phyloP scores from a whole-genome alignment of 2,113 vertebrate genomes.

The Coryphaenoides rupestris region DNA sequence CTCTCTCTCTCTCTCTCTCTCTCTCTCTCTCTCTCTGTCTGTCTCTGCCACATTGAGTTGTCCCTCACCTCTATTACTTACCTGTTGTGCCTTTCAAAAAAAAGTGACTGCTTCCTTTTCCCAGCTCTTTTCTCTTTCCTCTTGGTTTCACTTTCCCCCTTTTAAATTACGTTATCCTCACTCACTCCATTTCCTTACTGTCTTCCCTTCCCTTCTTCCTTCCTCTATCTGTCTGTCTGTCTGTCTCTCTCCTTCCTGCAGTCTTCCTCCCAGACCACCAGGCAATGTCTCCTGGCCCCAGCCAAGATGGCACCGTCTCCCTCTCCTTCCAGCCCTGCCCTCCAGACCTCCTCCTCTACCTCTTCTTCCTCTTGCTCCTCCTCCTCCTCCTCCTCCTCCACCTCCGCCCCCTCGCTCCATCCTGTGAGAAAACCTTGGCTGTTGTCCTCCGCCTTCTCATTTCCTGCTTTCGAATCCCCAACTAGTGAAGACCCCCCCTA shows the following conservation, averaged over 20 bases:
- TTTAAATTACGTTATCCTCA: too few relatives aligned
- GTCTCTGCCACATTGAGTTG: background rate
- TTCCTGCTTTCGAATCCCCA: background rate
- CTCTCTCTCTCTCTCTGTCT: background rate
- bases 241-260: slow-evolving; percentile 51
- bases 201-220: slow-evolving; percentile 5
- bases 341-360: slow-evolving; percentile 65
- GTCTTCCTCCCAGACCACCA: slow-evolving; percentile 69
- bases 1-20: background rate
- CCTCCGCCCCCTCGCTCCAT: slow-evolving; percentile 46
- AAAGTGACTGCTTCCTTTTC: background rate
- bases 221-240: slow-evolving; percentile 9
- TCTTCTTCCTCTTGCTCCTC: slow-evolving; percentile 49
- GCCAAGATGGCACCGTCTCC: slow-evolving; percentile 74
- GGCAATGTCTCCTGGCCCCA: slow-evolving; percentile 66
- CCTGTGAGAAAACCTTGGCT: slow-evolving; percentile 61
- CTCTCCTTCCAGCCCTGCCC: slow-evolving; percentile 59
- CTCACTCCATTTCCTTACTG: background rate
- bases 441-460: slow-evolving; percentile 10
- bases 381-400: slow-evolving; percentile 16
- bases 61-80: background rate
- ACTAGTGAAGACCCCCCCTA: too few relatives aligned
- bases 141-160: background rate
- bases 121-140: background rate
- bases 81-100: background rate